phyloP scores from a whole-genome alignment of 1,140 invertebrate species.

The Calliphora vicina region DNA sequence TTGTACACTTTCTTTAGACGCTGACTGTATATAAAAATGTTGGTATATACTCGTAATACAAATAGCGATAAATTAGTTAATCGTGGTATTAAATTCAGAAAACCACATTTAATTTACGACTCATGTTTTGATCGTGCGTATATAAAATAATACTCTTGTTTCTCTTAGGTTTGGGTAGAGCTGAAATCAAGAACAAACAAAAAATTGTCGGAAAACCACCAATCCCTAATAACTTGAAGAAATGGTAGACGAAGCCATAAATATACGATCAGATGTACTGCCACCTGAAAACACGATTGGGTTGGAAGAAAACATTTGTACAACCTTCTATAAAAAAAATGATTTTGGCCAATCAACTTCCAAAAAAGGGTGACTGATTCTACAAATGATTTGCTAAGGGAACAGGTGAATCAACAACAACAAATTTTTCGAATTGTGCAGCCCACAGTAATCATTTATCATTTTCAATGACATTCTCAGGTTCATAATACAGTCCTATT shows the following conservation, averaged over 20 bases:
- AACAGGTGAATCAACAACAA: background rate
- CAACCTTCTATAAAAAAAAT: background rate
- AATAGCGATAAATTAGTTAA: too few species aligned
- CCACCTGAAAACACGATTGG: conserved; percentile 2
- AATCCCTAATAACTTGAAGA: background rate
- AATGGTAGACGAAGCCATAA: conserved; percentile 35
- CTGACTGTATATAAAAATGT: too few species aligned
- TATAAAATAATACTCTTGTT: too few species aligned
- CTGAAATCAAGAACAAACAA: background rate
- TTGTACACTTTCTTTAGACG: too few species aligned
- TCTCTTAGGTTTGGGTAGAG: background rate
- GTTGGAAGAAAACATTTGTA: background rate
- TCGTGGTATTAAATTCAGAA: too few species aligned
- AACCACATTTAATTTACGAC: too few species aligned
- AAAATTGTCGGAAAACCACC: background rate
- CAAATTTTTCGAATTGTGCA: background rate
- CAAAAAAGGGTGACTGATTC: background rate
- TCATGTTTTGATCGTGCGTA: too few species aligned
- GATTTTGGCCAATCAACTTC: background rate
- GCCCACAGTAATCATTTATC: too few species aligned
- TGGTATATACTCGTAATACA: too few species aligned
- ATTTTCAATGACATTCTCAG: too few species aligned
- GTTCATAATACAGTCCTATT: too few species aligned
- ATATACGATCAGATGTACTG: conserved; percentile 39
- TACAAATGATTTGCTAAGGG: background rate